phyloP scores from a whole-genome alignment of 2,888 invertebrate genomes.

The Phortica okadai region DNA sequence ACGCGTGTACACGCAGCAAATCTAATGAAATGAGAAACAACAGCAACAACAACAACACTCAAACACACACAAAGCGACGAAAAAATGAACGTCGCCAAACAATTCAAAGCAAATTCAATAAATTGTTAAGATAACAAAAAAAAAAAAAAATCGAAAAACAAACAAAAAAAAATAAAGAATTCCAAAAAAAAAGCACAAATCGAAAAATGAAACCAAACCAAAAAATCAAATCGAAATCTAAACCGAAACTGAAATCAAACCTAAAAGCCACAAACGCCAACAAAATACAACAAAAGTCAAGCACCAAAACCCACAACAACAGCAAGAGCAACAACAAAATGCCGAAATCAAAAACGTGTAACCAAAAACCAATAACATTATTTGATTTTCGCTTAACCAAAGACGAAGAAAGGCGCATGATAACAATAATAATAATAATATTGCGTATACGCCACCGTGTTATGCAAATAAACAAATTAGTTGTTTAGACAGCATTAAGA shows the following conservation, averaged over 20 bases:
- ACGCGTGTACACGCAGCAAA: conserved; percentile 51
- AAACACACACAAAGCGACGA: conserved; percentile 44
- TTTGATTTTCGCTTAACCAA: no score
- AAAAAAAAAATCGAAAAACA: neutral
- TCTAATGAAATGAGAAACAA: conserved; percentile 6
- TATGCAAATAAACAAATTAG: conserved; percentile 1
- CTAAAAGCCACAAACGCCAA: neutral
- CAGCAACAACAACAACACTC: conserved; percentile 20
- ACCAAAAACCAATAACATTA: no score
- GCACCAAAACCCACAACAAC: no score
- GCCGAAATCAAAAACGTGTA: no score
- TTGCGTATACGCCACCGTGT: neutral
- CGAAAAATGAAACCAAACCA: neutral
- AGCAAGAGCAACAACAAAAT: no score
- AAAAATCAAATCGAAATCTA: neutral
- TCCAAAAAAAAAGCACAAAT: neutral
- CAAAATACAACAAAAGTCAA: no score
- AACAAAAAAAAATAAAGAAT: neutral
- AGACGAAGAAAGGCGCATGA: no score
- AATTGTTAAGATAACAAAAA: conserved; percentile 8
- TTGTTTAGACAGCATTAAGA: no score
- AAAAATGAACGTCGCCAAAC: conserved; percentile 33
- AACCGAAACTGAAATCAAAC: neutral
- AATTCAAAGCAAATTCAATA: conserved; percentile 24
- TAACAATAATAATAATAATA: neutral